Conservation (phyloP, 2,888 invertebrate genomes). For the Lycaena phlaeas region DNA sequence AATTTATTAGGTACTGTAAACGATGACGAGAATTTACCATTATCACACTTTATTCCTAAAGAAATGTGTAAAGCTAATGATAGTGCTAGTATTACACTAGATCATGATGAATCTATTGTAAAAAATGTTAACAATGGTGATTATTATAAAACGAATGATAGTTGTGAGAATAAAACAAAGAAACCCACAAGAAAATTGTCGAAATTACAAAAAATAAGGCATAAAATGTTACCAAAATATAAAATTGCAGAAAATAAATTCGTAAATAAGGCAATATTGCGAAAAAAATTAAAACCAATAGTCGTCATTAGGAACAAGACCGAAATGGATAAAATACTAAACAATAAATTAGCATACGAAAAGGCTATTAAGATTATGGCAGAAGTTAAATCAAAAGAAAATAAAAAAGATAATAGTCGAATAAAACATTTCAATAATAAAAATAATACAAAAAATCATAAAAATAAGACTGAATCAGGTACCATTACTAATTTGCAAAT, state of each 20-base stretch:
- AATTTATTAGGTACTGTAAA: too few relatives aligned
- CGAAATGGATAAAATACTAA: constrained; percentile 26
- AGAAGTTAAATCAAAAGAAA: constrained; percentile 32
- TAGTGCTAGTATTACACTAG: neutral
- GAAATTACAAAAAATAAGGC: constrained; percentile 39
- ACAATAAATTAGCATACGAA: constrained; percentile 41
- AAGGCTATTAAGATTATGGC: constrained; percentile 46
- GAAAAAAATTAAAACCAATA: constrained; percentile 22
- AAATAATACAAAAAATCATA: neutral
- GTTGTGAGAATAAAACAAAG: constrained; percentile 14
- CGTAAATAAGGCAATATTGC: constrained; percentile 21
- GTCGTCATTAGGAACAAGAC: constrained; percentile 16
- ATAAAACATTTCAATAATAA: neutral
- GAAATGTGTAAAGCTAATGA: neutral
- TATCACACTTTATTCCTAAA: neutral
- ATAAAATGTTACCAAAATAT: constrained; percentile 35
- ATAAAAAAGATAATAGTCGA: constrained; percentile 10
- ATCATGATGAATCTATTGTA: neutral
- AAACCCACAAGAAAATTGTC: constrained; percentile 30
- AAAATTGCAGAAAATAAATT: constrained; percentile 38
- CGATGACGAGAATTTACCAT: constrained; percentile 1
- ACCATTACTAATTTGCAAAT: too few relatives aligned
- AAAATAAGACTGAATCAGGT: too few relatives aligned
- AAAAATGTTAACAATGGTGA: neutral
- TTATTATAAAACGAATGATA: neutral